A percentile compares a stretch with the other conserved stretches of the same genome.
Evolutionary conservation across 2,113 vertebrate species (phyloP).

Genomic region (Macquaria ambigua): DNA sequence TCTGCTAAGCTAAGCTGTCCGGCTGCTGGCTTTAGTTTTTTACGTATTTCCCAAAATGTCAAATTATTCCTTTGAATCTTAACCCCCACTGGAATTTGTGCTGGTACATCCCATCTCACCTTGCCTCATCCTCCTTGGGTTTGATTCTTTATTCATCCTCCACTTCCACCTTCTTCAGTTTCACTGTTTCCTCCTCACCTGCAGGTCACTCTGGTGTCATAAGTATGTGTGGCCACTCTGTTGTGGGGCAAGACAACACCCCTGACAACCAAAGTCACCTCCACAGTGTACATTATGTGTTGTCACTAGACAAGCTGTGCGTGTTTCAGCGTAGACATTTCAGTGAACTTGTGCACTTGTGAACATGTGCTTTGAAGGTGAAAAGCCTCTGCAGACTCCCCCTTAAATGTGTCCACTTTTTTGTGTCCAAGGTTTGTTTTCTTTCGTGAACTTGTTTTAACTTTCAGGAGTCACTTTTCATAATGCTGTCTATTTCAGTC

Average conservation of each 20-base stretch:
- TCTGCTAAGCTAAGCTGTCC: background rate
- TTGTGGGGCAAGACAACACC: constrained; percentile 29
- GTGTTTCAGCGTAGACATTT: constrained; percentile 33
- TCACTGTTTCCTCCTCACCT: constrained; percentile 16
- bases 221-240: constrained; percentile 29
- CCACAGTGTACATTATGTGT: constrained; percentile 32
- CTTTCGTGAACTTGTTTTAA: constrained; percentile 10
- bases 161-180: background rate
- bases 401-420: background rate
- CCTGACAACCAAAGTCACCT: constrained; percentile 70
- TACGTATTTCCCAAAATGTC: background rate
- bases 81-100: background rate
- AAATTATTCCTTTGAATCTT: background rate
- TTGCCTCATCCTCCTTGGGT: background rate
- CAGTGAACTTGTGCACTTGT: background rate
- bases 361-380: constrained; percentile 42
- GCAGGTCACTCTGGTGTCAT: constrained; percentile 29
- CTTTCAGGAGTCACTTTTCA: constrained; percentile 7
- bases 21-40: background rate
- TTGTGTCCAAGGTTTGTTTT: background rate
- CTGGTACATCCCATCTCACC: background rate
- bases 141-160: background rate
- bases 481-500: background rate
- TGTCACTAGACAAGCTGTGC: constrained; percentile 58
- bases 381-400: constrained; percentile 13